Conservation (phyloP, 2,888 invertebrate genomes). For the Oscheius sp. region DNA sequence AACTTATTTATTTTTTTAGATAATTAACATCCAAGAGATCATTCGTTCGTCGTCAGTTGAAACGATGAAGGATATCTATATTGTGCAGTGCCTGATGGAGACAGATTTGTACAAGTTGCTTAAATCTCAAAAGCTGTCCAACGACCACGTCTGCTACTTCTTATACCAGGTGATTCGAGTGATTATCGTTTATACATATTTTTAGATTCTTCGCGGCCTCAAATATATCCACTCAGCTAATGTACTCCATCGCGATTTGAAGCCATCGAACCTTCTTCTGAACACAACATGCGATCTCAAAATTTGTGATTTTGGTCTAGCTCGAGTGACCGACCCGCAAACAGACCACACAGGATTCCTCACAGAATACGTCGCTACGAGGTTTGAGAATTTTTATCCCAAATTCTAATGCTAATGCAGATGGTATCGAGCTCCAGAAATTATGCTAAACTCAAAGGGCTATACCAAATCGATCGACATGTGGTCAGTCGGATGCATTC, state of each 20-base stretch:
- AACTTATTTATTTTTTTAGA: no score
- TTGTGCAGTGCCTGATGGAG: conserved; percentile 99
- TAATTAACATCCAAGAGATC: conserved; percentile 99
- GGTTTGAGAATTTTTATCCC: no score
- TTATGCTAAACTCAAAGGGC: conserved; percentile 99
- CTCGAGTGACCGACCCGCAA: conserved; percentile 97
- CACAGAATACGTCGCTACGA: conserved; percentile 98
- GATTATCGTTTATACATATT: no score
- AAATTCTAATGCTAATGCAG: conserved; percentile 36
- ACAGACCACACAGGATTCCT: conserved; percentile 99
- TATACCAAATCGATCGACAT: conserved; percentile 77
- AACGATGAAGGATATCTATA: conserved; percentile 95
- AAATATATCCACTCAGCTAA: conserved; percentile 99
- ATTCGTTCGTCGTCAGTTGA: conserved; percentile 92
- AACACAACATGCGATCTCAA: conserved; percentile 99
- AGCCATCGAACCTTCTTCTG: conserved; percentile 95
- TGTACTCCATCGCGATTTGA: conserved; percentile 96
- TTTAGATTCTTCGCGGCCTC: conserved; percentile 89
- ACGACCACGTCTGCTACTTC: conserved; percentile 99
- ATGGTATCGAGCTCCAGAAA: conserved; percentile 99
- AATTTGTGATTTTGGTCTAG: conserved; percentile 99
- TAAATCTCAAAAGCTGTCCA: conserved; percentile 98
- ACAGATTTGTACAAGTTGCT: conserved; percentile 99
- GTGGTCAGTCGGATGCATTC: conserved; percentile 99
- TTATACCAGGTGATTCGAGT: conserved; percentile 85